Evolutionary conservation across 2,888 invertebrate genomes (phyloP), one percentile per base, ranked within the genome.

Genomic region (Caenorhabditis sp.): DNA sequence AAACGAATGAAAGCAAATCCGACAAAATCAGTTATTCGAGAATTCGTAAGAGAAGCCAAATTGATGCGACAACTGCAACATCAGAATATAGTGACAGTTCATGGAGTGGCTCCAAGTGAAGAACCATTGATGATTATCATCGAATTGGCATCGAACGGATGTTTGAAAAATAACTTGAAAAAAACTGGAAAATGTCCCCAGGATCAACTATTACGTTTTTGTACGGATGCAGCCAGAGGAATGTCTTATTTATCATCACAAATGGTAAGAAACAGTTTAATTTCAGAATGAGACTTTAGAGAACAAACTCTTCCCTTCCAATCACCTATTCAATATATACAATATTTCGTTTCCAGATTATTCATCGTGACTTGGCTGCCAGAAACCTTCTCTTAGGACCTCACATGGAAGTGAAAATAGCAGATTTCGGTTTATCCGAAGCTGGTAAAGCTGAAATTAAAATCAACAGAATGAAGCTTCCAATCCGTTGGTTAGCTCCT

Each of bases 401-500:
- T 0, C 52, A 50, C 1, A 36, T 63, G 23, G 70, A 67, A 31
- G 67, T 75, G 27, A 78, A 78, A 56, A 78, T 78, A 14, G 66
- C 71, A 2, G 77, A 77, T 58, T 78, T 78, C 53, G 78, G 78
- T 5, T 58, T 78, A 8, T 78, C 78, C 3, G 69, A 67, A 21
- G 56, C 67, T 20, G 75, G 66, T 20, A 70, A 72, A 53, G 38
- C 53, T 8, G 78, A 74, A 21, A 57, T 81, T 14, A 80, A 77
- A 43, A 23, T 82, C 27, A 70, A 72, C 12, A 58, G 66, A 23
- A 71, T 81, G 63, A 83, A 82, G 58, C 59, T 82, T 52, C 83
- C 83, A 27, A 68, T 81, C 54, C 63, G 77, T n/a, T 83, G 83
- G 82, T 67, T 83, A n/a, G 65, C 81, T 8, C 83, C 83, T 27